These are phyloP conservation scores for Nyctalus aviator DNA, from an alignment of 2,797 vertebrate genomes.

Conservation along the genomic window DNA sequence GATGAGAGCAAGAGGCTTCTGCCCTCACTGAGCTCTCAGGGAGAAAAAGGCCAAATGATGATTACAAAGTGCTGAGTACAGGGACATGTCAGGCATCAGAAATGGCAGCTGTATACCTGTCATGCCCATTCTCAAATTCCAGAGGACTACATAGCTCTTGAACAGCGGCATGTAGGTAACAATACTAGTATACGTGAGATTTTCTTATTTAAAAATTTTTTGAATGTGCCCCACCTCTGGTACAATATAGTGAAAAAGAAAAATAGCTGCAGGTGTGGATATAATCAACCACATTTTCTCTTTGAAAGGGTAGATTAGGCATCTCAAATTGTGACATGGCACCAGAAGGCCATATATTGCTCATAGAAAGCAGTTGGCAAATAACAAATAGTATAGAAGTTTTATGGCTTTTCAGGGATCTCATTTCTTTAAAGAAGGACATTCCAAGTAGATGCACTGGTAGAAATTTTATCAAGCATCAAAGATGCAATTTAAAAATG, in stretches of 20 bases:
- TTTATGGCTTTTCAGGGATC: neutral
- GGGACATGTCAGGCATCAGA: neutral
- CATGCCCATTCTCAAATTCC: neutral
- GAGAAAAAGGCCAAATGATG: neutral
- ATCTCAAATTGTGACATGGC: neutral
- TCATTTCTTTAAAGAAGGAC: neutral
- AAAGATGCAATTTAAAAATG: neutral
- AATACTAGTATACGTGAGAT: neutral
- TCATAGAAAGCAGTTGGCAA: neutral
- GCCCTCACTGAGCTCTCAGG: neutral
- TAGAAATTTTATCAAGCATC: neutral
- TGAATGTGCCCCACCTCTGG: neutral
- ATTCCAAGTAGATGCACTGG: neutral
- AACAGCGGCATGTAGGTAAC: neutral
- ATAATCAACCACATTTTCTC: neutral
- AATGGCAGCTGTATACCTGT: neutral
- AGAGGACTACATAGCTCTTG: neutral
- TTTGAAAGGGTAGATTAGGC: neutral
- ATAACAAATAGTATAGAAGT: neutral
- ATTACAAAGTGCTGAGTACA: neutral
- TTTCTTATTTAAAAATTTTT: neutral
- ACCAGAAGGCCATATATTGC: neutral
- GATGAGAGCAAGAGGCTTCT: neutral
- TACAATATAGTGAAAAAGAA: conserved; percentile 8
- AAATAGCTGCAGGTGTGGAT: neutral